Conservation (phyloP, 1,140 invertebrate species). For the Dinoponera quadriceps region DNA sequence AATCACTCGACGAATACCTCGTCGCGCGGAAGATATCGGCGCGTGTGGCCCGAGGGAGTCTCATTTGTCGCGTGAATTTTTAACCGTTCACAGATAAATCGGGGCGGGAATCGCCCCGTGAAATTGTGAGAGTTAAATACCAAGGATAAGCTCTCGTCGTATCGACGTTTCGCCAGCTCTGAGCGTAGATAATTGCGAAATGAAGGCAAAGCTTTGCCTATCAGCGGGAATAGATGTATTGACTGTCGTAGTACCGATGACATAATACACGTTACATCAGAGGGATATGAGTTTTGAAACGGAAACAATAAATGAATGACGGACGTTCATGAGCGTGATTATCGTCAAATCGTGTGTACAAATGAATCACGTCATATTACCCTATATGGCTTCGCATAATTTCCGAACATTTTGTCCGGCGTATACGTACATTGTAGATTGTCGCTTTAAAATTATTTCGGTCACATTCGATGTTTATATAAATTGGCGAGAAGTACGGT, state of each 20-base stretch:
- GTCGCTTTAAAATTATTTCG: constrained; percentile 26
- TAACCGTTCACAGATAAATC: background rate
- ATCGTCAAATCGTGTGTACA: constrained; percentile 33
- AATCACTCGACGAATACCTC: background rate
- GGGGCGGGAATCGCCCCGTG: background rate
- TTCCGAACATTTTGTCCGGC: constrained; percentile 32
- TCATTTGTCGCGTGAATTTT: constrained; percentile 21
- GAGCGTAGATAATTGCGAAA: background rate
- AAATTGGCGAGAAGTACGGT: background rate
- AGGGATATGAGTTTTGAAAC: constrained; percentile 45
- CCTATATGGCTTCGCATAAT: constrained; percentile 28
- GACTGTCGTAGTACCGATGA: background rate
- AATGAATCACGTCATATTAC: constrained; percentile 17
- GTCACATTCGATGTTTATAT: background rate
- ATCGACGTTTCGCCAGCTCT: background rate
- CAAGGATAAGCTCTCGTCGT: background rate
- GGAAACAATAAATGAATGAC: constrained; percentile 42
- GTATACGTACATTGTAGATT: background rate
- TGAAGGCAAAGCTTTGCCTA: background rate
- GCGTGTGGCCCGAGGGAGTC: background rate
- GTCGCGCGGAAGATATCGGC: background rate
- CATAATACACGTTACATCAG: constrained; percentile 5
- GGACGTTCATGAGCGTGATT: constrained; percentile 28
- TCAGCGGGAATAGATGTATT: background rate
- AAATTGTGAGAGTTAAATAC: background rate